These are phyloP conservation scores for Sigmodon hispidus DNA, from an alignment of 2,113 vertebrate genomes.

Conservation along the genomic window DNA sequence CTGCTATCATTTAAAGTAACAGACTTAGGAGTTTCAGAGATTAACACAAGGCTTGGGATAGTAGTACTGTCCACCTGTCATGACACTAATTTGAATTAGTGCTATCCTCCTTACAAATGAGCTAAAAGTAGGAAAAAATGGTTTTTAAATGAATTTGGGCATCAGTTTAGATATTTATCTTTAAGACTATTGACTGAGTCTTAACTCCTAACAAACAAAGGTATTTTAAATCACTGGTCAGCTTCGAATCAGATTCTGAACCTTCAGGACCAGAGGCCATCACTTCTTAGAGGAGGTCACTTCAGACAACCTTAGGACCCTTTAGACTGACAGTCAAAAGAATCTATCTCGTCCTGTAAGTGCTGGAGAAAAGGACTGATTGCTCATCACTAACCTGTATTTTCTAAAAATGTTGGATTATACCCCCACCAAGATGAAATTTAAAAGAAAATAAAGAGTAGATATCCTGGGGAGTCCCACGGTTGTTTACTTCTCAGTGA, in stretches of 20 bases:
- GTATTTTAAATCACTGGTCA: background rate
- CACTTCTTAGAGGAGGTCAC: background rate
- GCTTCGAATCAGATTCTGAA: conserved; percentile 7
- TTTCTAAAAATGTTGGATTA: conserved; percentile 31
- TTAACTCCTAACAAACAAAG: background rate
- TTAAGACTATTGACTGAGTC: background rate
- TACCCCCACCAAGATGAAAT: background rate
- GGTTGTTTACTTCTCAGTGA: background rate
- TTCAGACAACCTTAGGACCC: background rate
- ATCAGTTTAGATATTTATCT: conserved; percentile 13
- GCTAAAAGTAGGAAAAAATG: background rate
- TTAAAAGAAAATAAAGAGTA: background rate
- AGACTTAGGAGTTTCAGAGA: background rate
- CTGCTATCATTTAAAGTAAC: background rate
- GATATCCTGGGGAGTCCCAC: background rate
- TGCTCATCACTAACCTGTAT: background rate
- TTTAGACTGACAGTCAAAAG: background rate
- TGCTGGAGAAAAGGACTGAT: conserved; percentile 1
- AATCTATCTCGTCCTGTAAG: background rate
- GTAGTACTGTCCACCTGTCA: background rate
- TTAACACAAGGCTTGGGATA: background rate
- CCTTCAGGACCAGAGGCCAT: background rate
- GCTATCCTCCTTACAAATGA: background rate
- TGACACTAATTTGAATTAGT: background rate
- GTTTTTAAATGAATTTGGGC: conserved; percentile 11